A percentile compares a stretch with the other conserved stretches of the same genome.
phyloP scores from a whole-genome alignment of 2,888 invertebrate genomes.

The Boloria selene region DNA sequence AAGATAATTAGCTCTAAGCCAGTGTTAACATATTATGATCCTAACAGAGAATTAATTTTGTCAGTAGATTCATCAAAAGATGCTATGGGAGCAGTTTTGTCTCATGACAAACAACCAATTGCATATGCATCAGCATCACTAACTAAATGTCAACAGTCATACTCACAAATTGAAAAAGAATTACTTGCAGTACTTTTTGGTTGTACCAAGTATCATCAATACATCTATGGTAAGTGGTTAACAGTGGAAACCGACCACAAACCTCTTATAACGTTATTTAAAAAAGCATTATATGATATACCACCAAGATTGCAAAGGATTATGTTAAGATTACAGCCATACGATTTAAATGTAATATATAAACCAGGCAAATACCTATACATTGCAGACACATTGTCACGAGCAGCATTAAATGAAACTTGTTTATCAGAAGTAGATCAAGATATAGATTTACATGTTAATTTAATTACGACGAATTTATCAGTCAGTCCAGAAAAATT shows the following conservation, averaged over 20 bases:
- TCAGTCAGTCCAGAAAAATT: not conserved
- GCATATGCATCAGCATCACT: slow-evolving; percentile 36
- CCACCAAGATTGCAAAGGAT: not conserved
- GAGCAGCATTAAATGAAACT: too few species aligned
- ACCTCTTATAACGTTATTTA: not conserved
- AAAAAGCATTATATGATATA: not conserved
- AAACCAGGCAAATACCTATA: too few species aligned
- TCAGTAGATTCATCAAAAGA: too few species aligned
- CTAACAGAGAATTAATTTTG: too few species aligned
- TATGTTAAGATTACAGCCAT: not conserved
- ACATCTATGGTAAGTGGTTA: not conserved
- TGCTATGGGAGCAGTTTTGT: slow-evolving; percentile 28
- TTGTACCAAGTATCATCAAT: not conserved
- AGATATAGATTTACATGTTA: too few species aligned
- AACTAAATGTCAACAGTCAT: slow-evolving; percentile 28
- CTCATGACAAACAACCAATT: slow-evolving; percentile 31
- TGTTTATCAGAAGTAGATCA: too few species aligned
- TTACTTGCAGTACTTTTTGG: slow-evolving; percentile 40
- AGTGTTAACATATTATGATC: too few species aligned
- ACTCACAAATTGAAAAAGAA: slow-evolving; percentile 26
- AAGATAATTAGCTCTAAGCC: too few species aligned
- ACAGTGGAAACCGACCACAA: not conserved
- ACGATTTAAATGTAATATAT: too few species aligned
- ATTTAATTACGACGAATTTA: too few species aligned
- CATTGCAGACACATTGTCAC: too few species aligned